Evolutionary conservation across 2,888 invertebrate species (phyloP), one percentile per base, ranked within the genome.

Genomic region (Callinectes sapidus): DNA sequence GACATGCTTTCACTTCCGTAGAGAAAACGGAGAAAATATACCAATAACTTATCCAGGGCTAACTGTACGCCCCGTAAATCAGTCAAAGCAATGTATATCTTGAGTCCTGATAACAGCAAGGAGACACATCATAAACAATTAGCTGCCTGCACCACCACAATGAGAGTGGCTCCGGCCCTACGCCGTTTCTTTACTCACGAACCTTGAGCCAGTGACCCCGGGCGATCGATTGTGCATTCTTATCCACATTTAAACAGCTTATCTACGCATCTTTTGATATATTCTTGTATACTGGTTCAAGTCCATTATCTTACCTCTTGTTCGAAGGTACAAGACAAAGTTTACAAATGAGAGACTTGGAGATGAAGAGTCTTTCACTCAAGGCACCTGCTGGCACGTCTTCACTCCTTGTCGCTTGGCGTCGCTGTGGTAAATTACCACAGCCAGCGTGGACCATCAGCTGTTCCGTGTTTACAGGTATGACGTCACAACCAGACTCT

Each of bases 401-500:
- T 28, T 54, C 42, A 10, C 91, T 32, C 71, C 6, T 39, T n/a
- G 14, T 39, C 23, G 42, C 61, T 88, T 55, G 18, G 91, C 89
- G 91, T 87, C 66, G 90, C 93, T 91, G 91, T 93, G 93, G 89
- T n/a, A n/a, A n/a, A n/a, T 93, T 93, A 93, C 86, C 71, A n/a
- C 86, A 91, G 89, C 61, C 87, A 93, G 93, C 91, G 93, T 93
- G 92, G 91, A 42, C 81, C 93, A 93, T 93, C 93, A 93, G 93
- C 93, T 93, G 93, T 93, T 93, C 93, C 71, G 89, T 93, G 93
- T 93, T 93, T 93, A 93, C 93, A 93, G 93, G 93, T 90, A 77
- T 93, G 93, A 93, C 93, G 93, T 93, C 91, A 91, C 55, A 86
- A 18, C 14, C 14, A 54, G 8, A 54, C 89, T 87, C 61, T 42